A percentile compares a stretch with the other conserved stretches of the same genome.
phyloP scores from a whole-genome alignment of 1,140 invertebrate species.

The Drosophila triauraria region DNA sequence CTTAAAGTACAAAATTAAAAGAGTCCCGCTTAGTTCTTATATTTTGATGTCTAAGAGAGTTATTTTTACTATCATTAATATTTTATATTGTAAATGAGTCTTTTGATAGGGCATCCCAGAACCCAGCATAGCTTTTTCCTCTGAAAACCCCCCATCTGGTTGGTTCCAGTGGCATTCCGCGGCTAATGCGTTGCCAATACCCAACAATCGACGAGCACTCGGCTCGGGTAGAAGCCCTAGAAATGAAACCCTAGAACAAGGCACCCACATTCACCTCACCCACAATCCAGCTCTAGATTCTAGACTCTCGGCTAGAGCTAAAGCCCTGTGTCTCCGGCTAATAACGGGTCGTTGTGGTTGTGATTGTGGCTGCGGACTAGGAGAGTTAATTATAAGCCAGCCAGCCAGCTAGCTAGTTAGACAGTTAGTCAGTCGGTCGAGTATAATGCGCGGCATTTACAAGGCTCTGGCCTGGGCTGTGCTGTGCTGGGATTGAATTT shows the following conservation, averaged over 20 bases:
- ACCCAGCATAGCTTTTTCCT: neutral
- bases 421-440: slow-evolving; percentile 44
- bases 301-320: slow-evolving; percentile 17
- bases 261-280: slow-evolving; percentile 55
- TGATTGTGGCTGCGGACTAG: slow-evolving; percentile 41
- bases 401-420: slow-evolving; percentile 40
- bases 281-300: slow-evolving; percentile 34
- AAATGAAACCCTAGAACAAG: slow-evolving; percentile 58
- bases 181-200: slow-evolving; percentile 73
- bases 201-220: slow-evolving; percentile 16
- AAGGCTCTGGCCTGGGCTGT: slow-evolving; percentile 46
- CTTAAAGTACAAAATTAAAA: no score
- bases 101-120: neutral
- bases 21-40: neutral
- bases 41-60: neutral
- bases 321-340: slow-evolving; percentile 29
- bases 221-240: slow-evolving; percentile 54
- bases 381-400: slow-evolving; percentile 80
- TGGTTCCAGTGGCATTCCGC: slow-evolving; percentile 50
- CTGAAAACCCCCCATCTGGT: neutral
- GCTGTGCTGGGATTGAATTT: slow-evolving; percentile 67
- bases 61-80: neutral
- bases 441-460: slow-evolving; percentile 69
- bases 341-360: slow-evolving; percentile 76
- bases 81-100: neutral